These are phyloP conservation scores for Champsocephalus esox DNA, from an alignment of 2,797 vertebrate species.

Conservation along the genomic window DNA sequence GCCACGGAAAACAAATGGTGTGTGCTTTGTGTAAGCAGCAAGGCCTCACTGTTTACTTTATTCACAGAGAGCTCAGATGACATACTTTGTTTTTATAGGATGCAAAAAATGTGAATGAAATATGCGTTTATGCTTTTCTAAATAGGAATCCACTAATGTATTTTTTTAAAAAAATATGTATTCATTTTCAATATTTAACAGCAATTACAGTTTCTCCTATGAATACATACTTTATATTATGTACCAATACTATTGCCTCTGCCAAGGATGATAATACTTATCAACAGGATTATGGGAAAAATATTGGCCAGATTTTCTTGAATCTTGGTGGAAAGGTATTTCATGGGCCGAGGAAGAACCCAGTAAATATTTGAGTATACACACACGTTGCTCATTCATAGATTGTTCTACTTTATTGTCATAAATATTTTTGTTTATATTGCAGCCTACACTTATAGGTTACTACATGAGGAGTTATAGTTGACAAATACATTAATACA, in stretches of 20 bases:
- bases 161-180: not conserved
- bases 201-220: not conserved
- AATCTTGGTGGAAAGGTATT: too few relatives aligned
- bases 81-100: not conserved
- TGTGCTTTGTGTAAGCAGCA: not conserved
- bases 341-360: too few relatives aligned
- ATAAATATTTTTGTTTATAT: not conserved
- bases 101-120: not conserved
- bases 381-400: too few relatives aligned
- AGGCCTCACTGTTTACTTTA: not conserved
- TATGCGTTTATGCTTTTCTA: not conserved
- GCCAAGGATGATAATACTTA: too few relatives aligned
- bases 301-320: too few relatives aligned
- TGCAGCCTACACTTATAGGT: not conserved
- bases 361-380: too few relatives aligned
- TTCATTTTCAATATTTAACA: not conserved
- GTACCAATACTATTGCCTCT: not conserved
- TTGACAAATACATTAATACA: not conserved
- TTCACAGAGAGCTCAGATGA: not conserved
- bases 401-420: not conserved
- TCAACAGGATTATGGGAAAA: too few relatives aligned
- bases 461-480: not conserved
- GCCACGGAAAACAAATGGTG: slow-evolving; percentile 27
- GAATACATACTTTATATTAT: not conserved
- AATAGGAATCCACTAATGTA: not conserved